A percentile compares a stretch with the other conserved stretches of the same genome.
These are phyloP conservation scores for Coenobita brevimanus DNA, from an alignment of 1,140 invertebrate species.

Conservation along the genomic window DNA sequence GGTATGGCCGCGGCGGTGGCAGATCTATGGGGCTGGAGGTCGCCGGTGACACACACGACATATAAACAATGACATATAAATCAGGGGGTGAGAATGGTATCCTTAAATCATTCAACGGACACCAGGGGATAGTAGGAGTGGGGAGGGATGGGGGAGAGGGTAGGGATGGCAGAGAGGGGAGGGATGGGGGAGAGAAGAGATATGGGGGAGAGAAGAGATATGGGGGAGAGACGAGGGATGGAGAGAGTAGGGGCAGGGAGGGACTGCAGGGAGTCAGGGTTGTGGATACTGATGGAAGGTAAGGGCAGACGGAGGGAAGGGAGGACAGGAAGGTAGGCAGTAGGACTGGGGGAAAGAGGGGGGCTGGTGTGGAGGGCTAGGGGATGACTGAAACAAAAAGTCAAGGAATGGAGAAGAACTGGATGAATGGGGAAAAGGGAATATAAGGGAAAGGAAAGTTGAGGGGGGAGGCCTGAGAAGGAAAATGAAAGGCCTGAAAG, in stretches of 20 bases:
- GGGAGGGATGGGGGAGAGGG: not conserved
- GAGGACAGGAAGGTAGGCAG: too few relatives aligned
- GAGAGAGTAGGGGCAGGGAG: not conserved
- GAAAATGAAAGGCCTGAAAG: too few relatives aligned
- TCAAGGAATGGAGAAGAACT: not conserved
- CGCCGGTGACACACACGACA: slow-evolving; percentile 41
- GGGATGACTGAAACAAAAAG: not conserved
- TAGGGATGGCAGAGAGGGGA: not conserved
- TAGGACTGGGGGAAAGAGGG: not conserved
- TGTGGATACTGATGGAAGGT: too few relatives aligned
- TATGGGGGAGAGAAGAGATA: not conserved
- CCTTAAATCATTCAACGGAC: slow-evolving; percentile 58
- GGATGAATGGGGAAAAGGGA: not conserved
- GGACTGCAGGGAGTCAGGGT: too few relatives aligned
- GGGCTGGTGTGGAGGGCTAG: not conserved
- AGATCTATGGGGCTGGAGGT: slow-evolving; percentile 50
- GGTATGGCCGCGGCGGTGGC: slow-evolving; percentile 18
- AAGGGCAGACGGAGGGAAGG: too few relatives aligned
- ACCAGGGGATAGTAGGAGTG: slow-evolving; percentile 8
- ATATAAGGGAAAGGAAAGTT: not conserved
- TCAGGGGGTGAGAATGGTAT: slow-evolving; percentile 53
- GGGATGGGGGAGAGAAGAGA: not conserved
- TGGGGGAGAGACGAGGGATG: not conserved
- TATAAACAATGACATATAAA: slow-evolving; percentile 66
- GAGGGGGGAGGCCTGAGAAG: too few relatives aligned